Evolutionary conservation across 1,140 invertebrate genomes (phyloP), one percentile per base, ranked within the genome.

Genomic region (Ladona fulva): DNA sequence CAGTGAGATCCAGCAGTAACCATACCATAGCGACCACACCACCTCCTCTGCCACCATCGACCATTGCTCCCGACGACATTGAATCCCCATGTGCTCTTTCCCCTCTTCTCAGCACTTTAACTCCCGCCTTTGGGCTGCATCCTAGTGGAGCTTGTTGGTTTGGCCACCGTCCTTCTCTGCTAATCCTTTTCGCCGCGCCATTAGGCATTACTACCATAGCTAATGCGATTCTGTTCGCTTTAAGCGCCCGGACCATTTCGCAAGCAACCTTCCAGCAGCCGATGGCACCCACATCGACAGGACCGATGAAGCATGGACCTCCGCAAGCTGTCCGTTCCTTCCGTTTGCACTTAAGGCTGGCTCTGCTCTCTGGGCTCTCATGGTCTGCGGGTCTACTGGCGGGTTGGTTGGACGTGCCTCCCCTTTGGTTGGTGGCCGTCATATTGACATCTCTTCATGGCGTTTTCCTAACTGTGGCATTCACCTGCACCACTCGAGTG

Each of bases 381-480:
- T 90, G 89, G 89, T 83, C 86, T 11, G 78, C 85, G 24, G 88
- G 88, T 19, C 81, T 90, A 10, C 77, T 88, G 0, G 88, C 88
- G 0, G 86, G 84, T 11, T 83, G 84, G 14, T 78, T 87, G 0
- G 85, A 88, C 76, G 79, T 84, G 22, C 81, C 83, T 44, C 81
- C 82, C 24, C 80, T 90, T 10, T 86, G 85, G 83, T 11, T 52
- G 14, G 29, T 42, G 24, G 90, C 90, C 81, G 86, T 89, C 1
- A 80, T 86, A 5, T 81, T 89, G 19, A 90, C 89, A 80, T 87
- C 88, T 7, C 83, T 89, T 12, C 89, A 90, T 81, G 89, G 89
- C 1, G 80, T 89, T 12, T 90, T 89, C 81, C 88, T 90, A 42
- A 89, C 89, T 80, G 79, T 89, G 0, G 88, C 88, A 0, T 90